These are phyloP conservation scores for Galerucella pusilla DNA, from an alignment of 2,888 invertebrate genomes.

Conservation along the genomic window DNA sequence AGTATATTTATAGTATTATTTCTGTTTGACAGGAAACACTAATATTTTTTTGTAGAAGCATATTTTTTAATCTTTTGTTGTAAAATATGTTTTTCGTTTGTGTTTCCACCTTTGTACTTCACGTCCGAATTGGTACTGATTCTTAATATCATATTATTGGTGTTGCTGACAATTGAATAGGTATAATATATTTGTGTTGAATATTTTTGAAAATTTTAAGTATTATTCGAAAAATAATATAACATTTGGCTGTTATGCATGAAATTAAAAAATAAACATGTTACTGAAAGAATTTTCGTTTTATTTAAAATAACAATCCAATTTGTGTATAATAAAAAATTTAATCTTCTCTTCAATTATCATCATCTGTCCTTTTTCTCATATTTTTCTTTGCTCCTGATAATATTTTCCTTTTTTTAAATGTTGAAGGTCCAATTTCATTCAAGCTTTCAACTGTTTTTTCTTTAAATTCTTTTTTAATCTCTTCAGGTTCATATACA, in stretches of 20 bases:
- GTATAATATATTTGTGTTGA: constrained; percentile 44
- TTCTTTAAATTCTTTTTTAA: constrained; percentile 71
- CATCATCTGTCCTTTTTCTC: constrained; percentile 74
- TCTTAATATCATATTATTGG: constrained; percentile 36
- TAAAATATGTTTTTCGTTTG: background rate
- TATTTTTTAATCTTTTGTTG: background rate
- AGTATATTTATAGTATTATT: background rate
- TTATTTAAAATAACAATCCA: background rate
- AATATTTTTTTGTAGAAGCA: background rate
- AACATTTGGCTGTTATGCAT: constrained; percentile 54
- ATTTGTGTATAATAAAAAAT: too few relatives aligned
- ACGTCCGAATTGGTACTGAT: constrained; percentile 27
- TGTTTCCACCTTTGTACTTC: constrained; percentile 17
- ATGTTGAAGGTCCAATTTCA: constrained; percentile 66
- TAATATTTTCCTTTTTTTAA: constrained; percentile 78
- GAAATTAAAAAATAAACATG: constrained; percentile 51
- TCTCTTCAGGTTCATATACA: constrained; percentile 65
- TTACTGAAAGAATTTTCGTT: constrained; percentile 28
- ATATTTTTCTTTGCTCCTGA: constrained; percentile 70
- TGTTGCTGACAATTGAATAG: constrained; percentile 39
- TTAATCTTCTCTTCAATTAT: constrained; percentile 65
- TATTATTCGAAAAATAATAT: constrained; percentile 44
- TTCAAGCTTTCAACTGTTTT: constrained; percentile 70
- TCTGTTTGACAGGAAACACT: background rate
- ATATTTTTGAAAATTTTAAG: constrained; percentile 36